phyloP scores from a whole-genome alignment of 2,113 vertebrate species.

The Halcyon malimbica region DNA sequence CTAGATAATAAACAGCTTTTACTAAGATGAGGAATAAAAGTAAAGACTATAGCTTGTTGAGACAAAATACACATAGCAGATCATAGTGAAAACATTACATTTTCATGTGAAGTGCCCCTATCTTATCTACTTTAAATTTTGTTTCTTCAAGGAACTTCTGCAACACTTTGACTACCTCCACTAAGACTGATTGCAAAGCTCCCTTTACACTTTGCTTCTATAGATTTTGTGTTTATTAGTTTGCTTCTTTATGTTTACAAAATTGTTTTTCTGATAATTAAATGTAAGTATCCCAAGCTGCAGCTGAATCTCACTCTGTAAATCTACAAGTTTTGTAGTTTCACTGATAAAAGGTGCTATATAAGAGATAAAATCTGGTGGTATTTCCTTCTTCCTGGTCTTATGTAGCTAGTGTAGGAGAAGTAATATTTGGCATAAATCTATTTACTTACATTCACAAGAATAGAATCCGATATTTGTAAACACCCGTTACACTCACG shows the following conservation, averaged over 20 bases:
- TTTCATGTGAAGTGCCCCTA: not conserved
- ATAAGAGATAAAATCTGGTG: not conserved
- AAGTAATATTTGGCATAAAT: not conserved
- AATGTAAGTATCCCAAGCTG: not conserved
- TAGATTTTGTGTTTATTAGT: not conserved
- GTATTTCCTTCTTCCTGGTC: not conserved
- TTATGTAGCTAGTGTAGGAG: not conserved
- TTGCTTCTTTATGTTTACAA: not conserved
- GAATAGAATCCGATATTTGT: not conserved
- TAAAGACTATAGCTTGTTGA: not conserved
- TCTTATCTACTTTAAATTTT: not conserved
- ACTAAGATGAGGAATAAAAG: not conserved
- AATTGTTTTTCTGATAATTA: not conserved
- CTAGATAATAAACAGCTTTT: not conserved
- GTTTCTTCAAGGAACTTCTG: not conserved
- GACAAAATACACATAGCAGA: not conserved
- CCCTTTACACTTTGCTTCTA: not conserved
- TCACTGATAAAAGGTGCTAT: not conserved
- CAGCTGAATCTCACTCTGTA: not conserved
- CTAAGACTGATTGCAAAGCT: not conserved
- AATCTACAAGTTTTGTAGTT: not conserved
- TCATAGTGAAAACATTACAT: not conserved
- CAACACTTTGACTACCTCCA: not conserved
- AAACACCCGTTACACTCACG: not conserved
- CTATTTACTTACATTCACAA: not conserved